phyloP scores from a whole-genome alignment of 2,888 invertebrate species.

The Diloba caeruleocephala region DNA sequence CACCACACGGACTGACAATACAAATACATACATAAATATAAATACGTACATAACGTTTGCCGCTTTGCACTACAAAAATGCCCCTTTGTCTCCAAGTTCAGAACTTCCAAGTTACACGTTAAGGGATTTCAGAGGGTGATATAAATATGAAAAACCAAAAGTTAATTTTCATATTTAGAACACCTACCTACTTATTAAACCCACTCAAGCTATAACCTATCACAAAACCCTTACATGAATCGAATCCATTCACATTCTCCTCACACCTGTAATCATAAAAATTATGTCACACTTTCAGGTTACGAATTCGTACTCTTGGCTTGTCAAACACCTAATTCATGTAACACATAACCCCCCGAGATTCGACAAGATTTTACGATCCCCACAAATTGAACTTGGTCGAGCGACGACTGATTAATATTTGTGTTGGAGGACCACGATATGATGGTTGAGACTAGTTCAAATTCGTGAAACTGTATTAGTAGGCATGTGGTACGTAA shows the following conservation, averaged over 20 bases:
- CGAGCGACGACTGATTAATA: constrained; percentile 60
- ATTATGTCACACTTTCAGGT: constrained; percentile 16
- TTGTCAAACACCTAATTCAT: constrained; percentile 58
- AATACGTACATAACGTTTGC: too few relatives aligned
- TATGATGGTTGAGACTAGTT: constrained; percentile 13
- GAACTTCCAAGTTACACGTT: too few relatives aligned
- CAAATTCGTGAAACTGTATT: constrained; percentile 8
- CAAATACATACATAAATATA: too few relatives aligned
- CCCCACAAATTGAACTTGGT: constrained; percentile 60
- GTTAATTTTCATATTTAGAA: too few relatives aligned
- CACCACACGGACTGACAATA: too few relatives aligned
- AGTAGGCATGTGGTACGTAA: constrained; percentile 4
- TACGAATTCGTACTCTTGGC: constrained; percentile 24
- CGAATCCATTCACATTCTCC: constrained; percentile 6
- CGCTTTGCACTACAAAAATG: too few relatives aligned
- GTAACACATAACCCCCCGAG: constrained; percentile 57
- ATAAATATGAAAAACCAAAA: too few relatives aligned
- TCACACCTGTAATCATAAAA: constrained; percentile 34
- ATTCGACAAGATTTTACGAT: constrained; percentile 55
- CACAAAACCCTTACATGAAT: constrained; percentile 24
- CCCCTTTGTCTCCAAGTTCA: too few relatives aligned
- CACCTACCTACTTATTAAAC: too few relatives aligned
- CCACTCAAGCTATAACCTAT: too few relatives aligned
- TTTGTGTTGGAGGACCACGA: constrained; percentile 53
- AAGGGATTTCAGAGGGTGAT: too few relatives aligned